Evolutionary conservation across 2,797 vertebrate genomes (phyloP).

Genomic region (Sebastes trivittatus): DNA sequence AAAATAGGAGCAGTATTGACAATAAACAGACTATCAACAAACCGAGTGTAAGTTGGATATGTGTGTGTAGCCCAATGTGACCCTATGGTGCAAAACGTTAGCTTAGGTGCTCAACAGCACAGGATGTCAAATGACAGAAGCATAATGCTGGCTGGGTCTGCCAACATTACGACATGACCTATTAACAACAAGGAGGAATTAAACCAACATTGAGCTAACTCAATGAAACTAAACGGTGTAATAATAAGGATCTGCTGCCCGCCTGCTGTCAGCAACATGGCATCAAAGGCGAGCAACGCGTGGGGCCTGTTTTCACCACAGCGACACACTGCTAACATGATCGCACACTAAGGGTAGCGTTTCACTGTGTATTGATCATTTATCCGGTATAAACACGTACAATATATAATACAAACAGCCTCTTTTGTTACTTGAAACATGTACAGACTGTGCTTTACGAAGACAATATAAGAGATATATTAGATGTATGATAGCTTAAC

Average conservation of each 20-base stretch:
- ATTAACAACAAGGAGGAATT: too few relatives aligned
- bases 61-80: not conserved
- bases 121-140: not conserved
- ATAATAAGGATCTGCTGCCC: not conserved
- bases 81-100: constrained; percentile 18
- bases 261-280: constrained; percentile 61
- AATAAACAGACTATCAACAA: not conserved
- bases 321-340: constrained; percentile 26
- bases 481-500: not conserved
- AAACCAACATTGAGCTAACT: not conserved
- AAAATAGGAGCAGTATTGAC: too few relatives aligned
- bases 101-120: constrained; percentile 5
- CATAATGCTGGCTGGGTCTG: too few relatives aligned
- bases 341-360: not conserved
- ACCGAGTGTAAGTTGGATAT: not conserved
- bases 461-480: not conserved
- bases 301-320: constrained; percentile 64
- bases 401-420: not conserved
- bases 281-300: constrained; percentile 60
- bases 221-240: not conserved
- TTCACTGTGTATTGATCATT: not conserved
- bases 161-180: not conserved
- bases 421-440: not conserved
- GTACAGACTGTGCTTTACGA: not conserved
- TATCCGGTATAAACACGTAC: not conserved